Base-by-base conservation (phyloP, 2,797 vertebrate genomes). In the Rhadinocentrus ornatus region DNA sequence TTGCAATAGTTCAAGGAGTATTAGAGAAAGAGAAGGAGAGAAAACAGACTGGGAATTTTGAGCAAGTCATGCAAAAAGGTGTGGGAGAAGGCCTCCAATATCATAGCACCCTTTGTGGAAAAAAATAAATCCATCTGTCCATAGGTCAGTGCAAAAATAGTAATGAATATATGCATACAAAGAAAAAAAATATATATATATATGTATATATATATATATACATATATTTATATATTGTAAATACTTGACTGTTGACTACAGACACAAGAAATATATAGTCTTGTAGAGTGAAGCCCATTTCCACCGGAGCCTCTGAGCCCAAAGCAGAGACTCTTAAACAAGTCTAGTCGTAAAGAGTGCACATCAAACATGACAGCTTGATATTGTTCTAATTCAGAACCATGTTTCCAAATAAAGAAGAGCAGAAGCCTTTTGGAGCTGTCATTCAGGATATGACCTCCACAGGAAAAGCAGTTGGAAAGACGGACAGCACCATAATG, bases 21-120 rank as follows among this genome's bases (percentile, higher is more conserved):
- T 87, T 84, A 83, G 86, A 71, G 86, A 84, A 76, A 86, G 86
- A 89, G 72, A 77, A 79, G 81, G 80, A 91, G 81, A 89, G 84
- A 87, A 78, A 80, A 90, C 87, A 90, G 89, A 91, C 84, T 69
- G 78, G 89, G 88, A 89, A 82, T 86, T 86, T 86, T 89, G 73
- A 94, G 90, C 90, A 90, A 91, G 87, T 93, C 93, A 95, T 94
- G 93, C 93, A 93, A 91, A 91, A 93, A 93, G 88, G 91, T 92
- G 92, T 91, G 90, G 90, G 93, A 93, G 90, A 94, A 95, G 94
- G 93, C 94, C 92, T 93, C 93, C 91, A 48, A 88, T 92, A 91
- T 90, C 88, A 90, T 95, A 95, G 94, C 94, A 95, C 94, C 94
- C 92, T 94, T 93, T 94, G 93, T 92, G 91, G 91, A 89, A 90